Base-by-base conservation (phyloP, 2,113 vertebrate species). In the Oenanthe melanoleuca region DNA sequence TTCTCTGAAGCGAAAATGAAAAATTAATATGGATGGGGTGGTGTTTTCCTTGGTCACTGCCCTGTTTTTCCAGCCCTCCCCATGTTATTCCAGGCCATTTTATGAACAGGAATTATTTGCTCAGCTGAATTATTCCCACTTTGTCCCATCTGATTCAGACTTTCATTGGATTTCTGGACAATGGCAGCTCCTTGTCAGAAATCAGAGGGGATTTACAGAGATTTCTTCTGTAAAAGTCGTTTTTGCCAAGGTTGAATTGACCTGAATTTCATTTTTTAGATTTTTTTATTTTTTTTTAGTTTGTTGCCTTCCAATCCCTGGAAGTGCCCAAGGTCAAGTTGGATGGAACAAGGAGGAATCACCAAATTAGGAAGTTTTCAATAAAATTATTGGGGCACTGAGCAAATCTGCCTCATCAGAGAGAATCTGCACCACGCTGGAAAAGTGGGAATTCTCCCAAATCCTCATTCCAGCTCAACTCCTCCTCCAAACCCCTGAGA, bases 71-170 rank as follows among this genome's bases (percentile, higher is more conserved):
- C 94, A 96, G 53, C 16, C 88, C 93, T 89, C 44, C 0, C 29
- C 9, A 10, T 92, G 93, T 96, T 96, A 92, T 89, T 95, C 87
- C 89, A 22, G 84, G 73, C 72, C 20, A 2, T 69, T 97, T 97
- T 86, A 88, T 57, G 70, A 55, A 80, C 63, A 64, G 71, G 93
- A 13, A 9, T 82, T 96, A 86, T 97, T 96, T 97, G 66, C 60
- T 95, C 96, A 97, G 96, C 94, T 97, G 96, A 95, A 61, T 84
- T 11, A 19, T 47, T 80, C 94, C 86, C 74, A 52, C 45, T 80
- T 89, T 31, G 80, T 88, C 87, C 89, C 8, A 0, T 2, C 37
- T 24, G 84, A 87, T 69, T 87, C 94, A 89, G 78, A 69, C 61
- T 6, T 75, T 82, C 7, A 1, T 34, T 69, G 38, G 66, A 67